Evolutionary conservation across 2,797 vertebrate species (phyloP), one percentile per base, ranked within the genome.

Genomic region (Taenioides sp.): DNA sequence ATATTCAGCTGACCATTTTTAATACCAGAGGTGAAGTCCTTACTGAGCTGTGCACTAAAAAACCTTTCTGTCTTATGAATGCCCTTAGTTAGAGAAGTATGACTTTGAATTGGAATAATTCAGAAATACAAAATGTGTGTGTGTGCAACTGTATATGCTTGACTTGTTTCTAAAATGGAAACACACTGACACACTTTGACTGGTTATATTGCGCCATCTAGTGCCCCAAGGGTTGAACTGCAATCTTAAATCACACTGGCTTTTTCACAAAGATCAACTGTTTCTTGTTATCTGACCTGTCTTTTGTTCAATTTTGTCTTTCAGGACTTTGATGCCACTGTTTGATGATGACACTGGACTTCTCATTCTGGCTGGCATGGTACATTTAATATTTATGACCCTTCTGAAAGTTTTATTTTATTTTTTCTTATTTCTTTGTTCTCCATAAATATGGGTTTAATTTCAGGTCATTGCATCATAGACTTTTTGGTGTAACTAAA

Each of bases 321-420:
- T 10, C 81, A 99, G 97, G 82, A 92, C 83, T 2, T 71, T 96
- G 80, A 93, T 97, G 68, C 96, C 97, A 0, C 88, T 99, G 76
- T 94, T 95, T 22, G 97, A 99, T 18, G 80, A 91, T 0, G 96
- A 98, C 90, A 95, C 96, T 0, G 92, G 95, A 54, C 94, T 99
- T 47, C 94, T 99, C 50, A 63, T 96, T 27, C 82, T 99, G 73
- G 93, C 95, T 0, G 96, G 94, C 83, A 94, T 95, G 95, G 98
- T 99, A 78, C 93, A 89, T 69, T 31, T 17, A n/a, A 27, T 17
- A 69, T 57, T 17, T 9, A 49, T 6, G 0, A 1, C 25, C 5
- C 1, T 70, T 10, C 58, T 1, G 40, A 55, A 22, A 55, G 52
- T 55, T 55, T 7, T 1, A 55, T 17, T 27, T 34, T 34, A 34